Evolutionary conservation across 2,113 vertebrate genomes (phyloP), one percentile per base, ranked within the genome.

Genomic region (Montifringilla adamsi): DNA sequence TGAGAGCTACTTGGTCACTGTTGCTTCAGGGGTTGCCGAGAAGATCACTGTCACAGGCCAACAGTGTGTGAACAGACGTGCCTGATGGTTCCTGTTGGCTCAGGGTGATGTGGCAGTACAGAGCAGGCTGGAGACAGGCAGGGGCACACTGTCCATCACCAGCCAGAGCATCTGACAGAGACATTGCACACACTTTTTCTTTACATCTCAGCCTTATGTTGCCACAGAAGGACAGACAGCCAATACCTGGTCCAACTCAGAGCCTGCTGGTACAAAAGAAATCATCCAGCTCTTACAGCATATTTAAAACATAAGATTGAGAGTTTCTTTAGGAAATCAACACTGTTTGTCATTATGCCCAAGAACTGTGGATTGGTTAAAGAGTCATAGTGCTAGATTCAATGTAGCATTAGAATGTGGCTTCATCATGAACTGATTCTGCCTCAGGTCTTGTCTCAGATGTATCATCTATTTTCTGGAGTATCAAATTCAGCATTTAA

Each of bases 281-380:
- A 79, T 33, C 4, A 3, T 16, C 10, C 52, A 28, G 27, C 12
- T 74, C 18, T 80, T 70, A 10, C 18, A 3, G 7, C 26, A 15
- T 35, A 33, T 83, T 82, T 80, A 30, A 73, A 66, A 49, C 4
- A 12, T 5, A 19, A 41, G 14, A 56, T 9, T 72, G 58, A 72
- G 35, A 5, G 1, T 4, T 37, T 56, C 44, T 70, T 69, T 44
- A 58, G 37, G 35, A 92, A 83, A 68, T 15, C 39, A 85, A 21
- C 16, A 17, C 18, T 0, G 0, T 44, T n/a, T 21, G n/a, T 46
- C 39, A 1, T 50, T 75, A 22, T 26, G 35, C 23, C 35, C 19
- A 11, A 73, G 19, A 28, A 30, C 33, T 19, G 27, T 44, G 55
- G 44, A 10, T 17, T 69, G 2, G 6, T 56, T 89, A 46, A 80